Evolutionary conservation across 35 echinoderm and acorn worm species (phyloP).

Genomic region (Stichopus chloronotus): DNA sequence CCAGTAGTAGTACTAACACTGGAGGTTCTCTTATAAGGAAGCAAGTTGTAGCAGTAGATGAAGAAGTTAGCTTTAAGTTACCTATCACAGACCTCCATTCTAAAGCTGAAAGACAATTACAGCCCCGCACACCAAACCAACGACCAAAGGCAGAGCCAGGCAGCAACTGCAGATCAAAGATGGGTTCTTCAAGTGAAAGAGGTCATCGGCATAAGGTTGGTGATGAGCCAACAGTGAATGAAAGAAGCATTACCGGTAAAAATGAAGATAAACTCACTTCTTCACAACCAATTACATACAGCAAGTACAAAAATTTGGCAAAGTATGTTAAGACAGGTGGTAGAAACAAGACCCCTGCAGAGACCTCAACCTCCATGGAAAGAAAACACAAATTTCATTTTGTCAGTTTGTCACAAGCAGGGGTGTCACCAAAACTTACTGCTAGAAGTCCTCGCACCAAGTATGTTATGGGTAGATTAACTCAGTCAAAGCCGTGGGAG

Average conservation of each 20-base stretch:
- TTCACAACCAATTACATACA: neutral
- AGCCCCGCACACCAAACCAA: neutral
- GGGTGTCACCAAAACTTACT: neutral
- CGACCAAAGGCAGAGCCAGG: neutral
- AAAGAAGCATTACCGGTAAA: neutral
- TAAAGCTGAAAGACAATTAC: neutral
- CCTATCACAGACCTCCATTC: neutral
- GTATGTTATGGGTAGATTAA: neutral
- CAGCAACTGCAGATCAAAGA: neutral
- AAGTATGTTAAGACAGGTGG: neutral
- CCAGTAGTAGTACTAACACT: neutral
- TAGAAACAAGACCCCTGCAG: neutral
- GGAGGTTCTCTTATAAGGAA: neutral
- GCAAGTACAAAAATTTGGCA: neutral
- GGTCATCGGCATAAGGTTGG: neutral
- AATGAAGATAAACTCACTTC: neutral
- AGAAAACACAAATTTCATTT: constrained; percentile 19
- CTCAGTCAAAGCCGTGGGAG: neutral
- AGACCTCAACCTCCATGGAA: neutral
- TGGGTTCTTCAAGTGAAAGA: neutral
- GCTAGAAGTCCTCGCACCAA: neutral
- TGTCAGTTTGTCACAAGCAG: neutral
- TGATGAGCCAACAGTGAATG: neutral
- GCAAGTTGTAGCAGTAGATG: constrained; percentile 36
- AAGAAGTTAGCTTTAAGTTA: constrained; percentile 32